Percentiles rank a stretch among this genome's conserved stretches.
Evolutionary conservation across 1,140 invertebrate genomes (phyloP).

Genomic region (Euborellia annulipes): DNA sequence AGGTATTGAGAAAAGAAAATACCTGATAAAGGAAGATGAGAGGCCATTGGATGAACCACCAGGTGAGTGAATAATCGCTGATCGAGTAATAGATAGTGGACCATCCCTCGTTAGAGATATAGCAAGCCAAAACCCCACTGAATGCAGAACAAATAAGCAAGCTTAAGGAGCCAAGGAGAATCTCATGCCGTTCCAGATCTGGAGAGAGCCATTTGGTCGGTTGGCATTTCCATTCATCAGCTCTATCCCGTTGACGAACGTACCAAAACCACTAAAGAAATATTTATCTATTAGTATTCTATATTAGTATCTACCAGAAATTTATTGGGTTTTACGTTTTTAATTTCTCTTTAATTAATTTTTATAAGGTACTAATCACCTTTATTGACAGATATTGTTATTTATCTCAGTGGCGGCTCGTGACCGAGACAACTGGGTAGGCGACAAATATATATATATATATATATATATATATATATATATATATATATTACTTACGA

Average conservation of each 20-base stretch:
- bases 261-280: slow-evolving; percentile 55
- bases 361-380: too few species aligned
- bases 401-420: too few species aligned
- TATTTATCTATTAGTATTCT: too few species aligned
- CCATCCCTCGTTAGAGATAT: slow-evolving; percentile 46
- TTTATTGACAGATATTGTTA: too few species aligned
- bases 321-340: too few species aligned
- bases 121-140: slow-evolving; percentile 42
- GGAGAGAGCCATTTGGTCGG: slow-evolving; percentile 47
- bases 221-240: slow-evolving; percentile 59
- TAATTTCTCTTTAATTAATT: too few species aligned
- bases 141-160: slow-evolving; percentile 35
- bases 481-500: too few species aligned
- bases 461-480: too few species aligned
- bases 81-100: slow-evolving; percentile 45
- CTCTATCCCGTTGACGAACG: slow-evolving; percentile 34
- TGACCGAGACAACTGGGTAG: too few species aligned
- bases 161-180: slow-evolving; percentile 41
- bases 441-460: too few species aligned
- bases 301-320: too few species aligned
- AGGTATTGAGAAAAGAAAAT: too few species aligned
- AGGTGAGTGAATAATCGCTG: slow-evolving; percentile 43
- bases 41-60: slow-evolving; percentile 46
- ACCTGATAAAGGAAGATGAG: slow-evolving; percentile 46
- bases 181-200: slow-evolving; percentile 49